Conservation (phyloP, 2,113 vertebrate genomes). For the Anoplopoma fimbria region DNA sequence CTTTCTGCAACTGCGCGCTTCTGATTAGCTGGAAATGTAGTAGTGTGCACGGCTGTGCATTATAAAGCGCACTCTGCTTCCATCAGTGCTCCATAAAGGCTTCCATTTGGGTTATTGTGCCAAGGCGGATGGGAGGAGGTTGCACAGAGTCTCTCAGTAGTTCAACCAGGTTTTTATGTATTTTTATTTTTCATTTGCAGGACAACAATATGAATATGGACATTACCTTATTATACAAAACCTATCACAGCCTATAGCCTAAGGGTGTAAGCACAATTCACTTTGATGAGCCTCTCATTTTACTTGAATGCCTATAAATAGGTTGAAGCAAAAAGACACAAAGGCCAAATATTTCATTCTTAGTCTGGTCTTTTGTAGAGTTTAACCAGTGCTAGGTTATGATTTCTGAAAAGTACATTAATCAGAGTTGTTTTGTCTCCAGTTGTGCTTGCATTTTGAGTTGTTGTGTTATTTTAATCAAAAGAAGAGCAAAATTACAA, state of each 20-base stretch:
- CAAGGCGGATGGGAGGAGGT: slow-evolving; percentile 57
- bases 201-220: slow-evolving; percentile 13
- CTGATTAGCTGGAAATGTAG: slow-evolving; percentile 83
- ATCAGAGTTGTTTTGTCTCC: neutral
- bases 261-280: slow-evolving; percentile 12
- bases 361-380: neutral
- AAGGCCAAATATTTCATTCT: neutral
- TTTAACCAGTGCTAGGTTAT: neutral
- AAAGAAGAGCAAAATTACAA: neutral
- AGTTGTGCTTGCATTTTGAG: neutral
- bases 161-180: slow-evolving; percentile 37
- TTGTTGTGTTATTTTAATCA: neutral
- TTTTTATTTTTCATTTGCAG: slow-evolving; percentile 32
- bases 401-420: neutral
- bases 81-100: slow-evolving; percentile 74
- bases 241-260: slow-evolving; percentile 7
- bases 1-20: slow-evolving; percentile 84
- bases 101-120: slow-evolving; percentile 79
- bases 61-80: slow-evolving; percentile 71
- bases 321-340: neutral
- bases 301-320: neutral
- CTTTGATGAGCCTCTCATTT: slow-evolving; percentile 9
- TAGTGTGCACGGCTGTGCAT: slow-evolving; percentile 75
- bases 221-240: slow-evolving; percentile 18
- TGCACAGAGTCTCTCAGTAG: slow-evolving; percentile 38